Conservation (phyloP, 2,113 vertebrate genomes). For the Trematocara stigmaticum region DNA sequence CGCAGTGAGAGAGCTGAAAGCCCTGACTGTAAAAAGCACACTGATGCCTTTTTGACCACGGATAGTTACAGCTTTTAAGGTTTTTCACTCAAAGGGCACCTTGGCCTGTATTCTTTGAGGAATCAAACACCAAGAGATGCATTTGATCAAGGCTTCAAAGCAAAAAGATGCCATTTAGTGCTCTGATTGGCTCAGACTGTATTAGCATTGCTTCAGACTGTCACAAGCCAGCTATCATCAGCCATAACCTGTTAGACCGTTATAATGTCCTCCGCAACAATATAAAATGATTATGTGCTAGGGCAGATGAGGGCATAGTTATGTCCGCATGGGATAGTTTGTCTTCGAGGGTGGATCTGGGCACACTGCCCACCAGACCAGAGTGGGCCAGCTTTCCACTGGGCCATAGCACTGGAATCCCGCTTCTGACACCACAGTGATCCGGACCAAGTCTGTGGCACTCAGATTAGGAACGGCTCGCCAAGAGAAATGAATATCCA, state of each 20-base stretch:
- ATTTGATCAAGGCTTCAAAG: conserved; percentile 61
- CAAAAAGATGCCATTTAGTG: conserved; percentile 51
- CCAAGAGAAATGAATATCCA: conserved; percentile 61
- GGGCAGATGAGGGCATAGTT: neutral
- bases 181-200: conserved; percentile 59
- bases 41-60: conserved; percentile 53
- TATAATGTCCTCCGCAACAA: conserved; percentile 53
- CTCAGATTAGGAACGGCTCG: conserved; percentile 66
- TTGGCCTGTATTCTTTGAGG: conserved; percentile 56
- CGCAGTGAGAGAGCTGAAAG: conserved; percentile 46
- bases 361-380: conserved; percentile 33
- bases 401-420: conserved; percentile 59
- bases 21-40: conserved; percentile 50
- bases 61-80: conserved; percentile 64
- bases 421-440: conserved; percentile 61
- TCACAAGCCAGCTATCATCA: conserved; percentile 27
- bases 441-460: conserved; percentile 68
- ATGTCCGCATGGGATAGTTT: conserved; percentile 18
- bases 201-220: conserved; percentile 42
- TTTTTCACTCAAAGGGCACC: conserved; percentile 63
- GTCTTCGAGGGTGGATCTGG: conserved; percentile 56
- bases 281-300: conserved; percentile 43
- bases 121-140: conserved; percentile 64
- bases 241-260: conserved; percentile 45
- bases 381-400: conserved; percentile 64